A percentile compares a stretch with the other conserved stretches of the same genome.
phyloP scores from a whole-genome alignment of 2,113 vertebrate genomes.

The Pseudolaguvia tuberculata region DNA sequence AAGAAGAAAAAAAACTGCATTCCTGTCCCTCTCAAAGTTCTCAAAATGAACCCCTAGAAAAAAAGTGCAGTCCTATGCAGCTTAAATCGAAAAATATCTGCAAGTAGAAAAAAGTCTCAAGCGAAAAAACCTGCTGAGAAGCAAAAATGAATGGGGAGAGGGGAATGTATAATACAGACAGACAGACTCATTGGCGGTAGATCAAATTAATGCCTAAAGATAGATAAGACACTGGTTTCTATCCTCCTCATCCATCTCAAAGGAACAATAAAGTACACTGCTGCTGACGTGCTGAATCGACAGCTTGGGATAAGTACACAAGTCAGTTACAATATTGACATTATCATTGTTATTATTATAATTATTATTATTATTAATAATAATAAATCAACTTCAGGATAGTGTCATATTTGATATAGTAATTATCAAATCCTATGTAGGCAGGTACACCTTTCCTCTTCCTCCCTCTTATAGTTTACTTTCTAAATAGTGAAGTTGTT shows the following conservation, averaged over 20 bases:
- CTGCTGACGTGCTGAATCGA: constrained; percentile 37
- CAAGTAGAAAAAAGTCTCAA: constrained; percentile 62
- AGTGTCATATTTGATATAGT: constrained; percentile 66
- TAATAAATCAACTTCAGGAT: constrained; percentile 64
- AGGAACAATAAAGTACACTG: constrained; percentile 24
- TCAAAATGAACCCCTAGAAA: constrained; percentile 59
- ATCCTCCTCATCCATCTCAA: constrained; percentile 53
- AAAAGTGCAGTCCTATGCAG: constrained; percentile 73
- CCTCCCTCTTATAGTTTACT: constrained; percentile 41
- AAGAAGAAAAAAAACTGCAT: constrained; percentile 43
- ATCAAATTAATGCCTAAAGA: constrained; percentile 53
- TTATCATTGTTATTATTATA: constrained; percentile 51
- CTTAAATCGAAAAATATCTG: constrained; percentile 74
- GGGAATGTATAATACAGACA: constrained; percentile 30
- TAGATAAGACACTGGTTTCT: constrained; percentile 73
- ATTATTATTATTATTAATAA: constrained; percentile 57
- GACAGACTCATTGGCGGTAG: constrained; percentile 31
- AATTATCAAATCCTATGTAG: constrained; percentile 57
- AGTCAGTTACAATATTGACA: constrained; percentile 52
- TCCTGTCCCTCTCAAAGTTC: constrained; percentile 43
- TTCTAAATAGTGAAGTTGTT: constrained; percentile 34
- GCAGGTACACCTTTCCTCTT: constrained; percentile 50
- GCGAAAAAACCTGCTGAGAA: constrained; percentile 34
- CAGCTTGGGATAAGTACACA: constrained; percentile 60
- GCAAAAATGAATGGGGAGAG: constrained; percentile 20